Base-by-base conservation (phyloP, 2,888 invertebrate species). In the Aquatica leii region DNA sequence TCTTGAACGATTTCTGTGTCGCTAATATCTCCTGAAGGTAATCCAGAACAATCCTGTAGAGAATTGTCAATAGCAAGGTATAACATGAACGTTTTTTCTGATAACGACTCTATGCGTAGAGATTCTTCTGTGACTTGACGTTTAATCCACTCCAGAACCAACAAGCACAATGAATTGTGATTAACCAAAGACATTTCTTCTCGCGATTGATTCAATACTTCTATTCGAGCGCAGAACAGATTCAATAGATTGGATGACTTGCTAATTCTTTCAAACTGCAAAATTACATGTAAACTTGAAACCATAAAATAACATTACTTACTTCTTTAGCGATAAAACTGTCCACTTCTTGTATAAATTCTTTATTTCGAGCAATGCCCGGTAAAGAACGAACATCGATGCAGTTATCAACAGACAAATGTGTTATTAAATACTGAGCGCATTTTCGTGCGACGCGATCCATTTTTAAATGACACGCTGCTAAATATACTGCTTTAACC, bases 1-100 rank as follows among this genome's bases (percentile, higher is more conserved):
- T 92, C 91, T 77, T 89, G 89, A 35, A 93, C 89, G 67, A 92
- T 86, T 75, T 92, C 91, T 20, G 91, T 90, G 79, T 92, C 90
- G 65, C 87, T 89, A 61, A 86, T 81, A 65, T 86, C 86, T 6
- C 85, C 78, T 51, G 80, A 74, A 5, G 91, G 91, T 75, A 93
- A 84, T 76, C 91, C 91, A 65, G 88, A 87, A 82, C 92, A 93
- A 83, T 94, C 93, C 73, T 91, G 90, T 70, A 94, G 84, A 35
- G 87, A 88, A 77, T 93, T 92, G 78, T 88, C 89, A 65, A 87
- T 83, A 70, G 91, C 91, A 65, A 93, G 85, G 81, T 90, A 93
- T 75, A 93, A 82, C 81, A 93, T 85, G 78, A 91, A 90, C 15
- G 88, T 86, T 83, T 91, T 90, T 74, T 90, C 87, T 56, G 83